Evolutionary conservation across 2,797 vertebrate genomes (phyloP).

Genomic region (Protosalanx chinensis): DNA sequence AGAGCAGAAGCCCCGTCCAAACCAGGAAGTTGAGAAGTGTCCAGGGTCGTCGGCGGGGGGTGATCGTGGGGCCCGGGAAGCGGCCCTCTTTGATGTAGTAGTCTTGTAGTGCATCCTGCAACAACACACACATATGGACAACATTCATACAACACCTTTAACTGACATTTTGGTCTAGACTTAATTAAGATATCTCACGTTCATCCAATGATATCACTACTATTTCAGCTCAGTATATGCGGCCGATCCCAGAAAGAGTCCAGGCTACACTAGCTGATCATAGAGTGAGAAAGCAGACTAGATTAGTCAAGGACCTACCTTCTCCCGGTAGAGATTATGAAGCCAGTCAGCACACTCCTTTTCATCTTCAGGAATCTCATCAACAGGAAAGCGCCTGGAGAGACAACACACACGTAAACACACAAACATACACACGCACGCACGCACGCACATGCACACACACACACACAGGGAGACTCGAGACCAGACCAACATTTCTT

Average conservation of each 20-base stretch:
- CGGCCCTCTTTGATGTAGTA: slow-evolving; percentile 76
- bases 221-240: too few relatives aligned
- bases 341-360: slow-evolving; percentile 84
- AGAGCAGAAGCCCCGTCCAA: slow-evolving; percentile 85
- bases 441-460: too few relatives aligned
- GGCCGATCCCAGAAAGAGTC: too few relatives aligned
- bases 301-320: slow-evolving; percentile 65
- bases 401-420: neutral
- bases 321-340: slow-evolving; percentile 86
- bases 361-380: slow-evolving; percentile 84
- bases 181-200: neutral
- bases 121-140: neutral
- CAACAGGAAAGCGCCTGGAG: slow-evolving; percentile 81
- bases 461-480: neutral
- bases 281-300: neutral
- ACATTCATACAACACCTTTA: neutral
- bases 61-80: slow-evolving; percentile 77
- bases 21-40: slow-evolving; percentile 84
- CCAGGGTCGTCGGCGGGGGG: slow-evolving; percentile 78
- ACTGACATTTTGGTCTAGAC: neutral
- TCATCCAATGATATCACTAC: neutral
- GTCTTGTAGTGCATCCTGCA: slow-evolving; percentile 83
- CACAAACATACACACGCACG: neutral
- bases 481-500: neutral
- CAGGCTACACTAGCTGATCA: neutral